Conservation (phyloP, 2,797 vertebrate genomes). For the Trachurus trachurus region DNA sequence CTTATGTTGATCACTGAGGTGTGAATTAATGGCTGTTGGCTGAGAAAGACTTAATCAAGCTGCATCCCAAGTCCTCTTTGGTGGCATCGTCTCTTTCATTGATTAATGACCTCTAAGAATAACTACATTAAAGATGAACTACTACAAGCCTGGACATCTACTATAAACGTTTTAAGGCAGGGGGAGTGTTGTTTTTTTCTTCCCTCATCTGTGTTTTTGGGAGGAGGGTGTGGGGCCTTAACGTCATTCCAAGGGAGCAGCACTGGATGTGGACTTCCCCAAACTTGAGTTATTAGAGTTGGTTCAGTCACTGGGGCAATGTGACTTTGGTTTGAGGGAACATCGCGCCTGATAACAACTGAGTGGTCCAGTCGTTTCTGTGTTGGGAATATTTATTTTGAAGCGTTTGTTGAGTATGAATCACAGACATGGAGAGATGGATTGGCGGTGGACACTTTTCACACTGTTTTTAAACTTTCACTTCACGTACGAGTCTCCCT, state of each 20-base stretch:
- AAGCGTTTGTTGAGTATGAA: slow-evolving; percentile 55
- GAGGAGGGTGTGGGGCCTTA: slow-evolving; percentile 73
- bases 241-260: slow-evolving; percentile 81
- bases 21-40: slow-evolving; percentile 61
- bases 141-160: slow-evolving; percentile 4
- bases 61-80: slow-evolving; percentile 16
- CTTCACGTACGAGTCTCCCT: slow-evolving; percentile 70
- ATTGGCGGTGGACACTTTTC: slow-evolving; percentile 71
- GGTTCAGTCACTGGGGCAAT: slow-evolving; percentile 61
- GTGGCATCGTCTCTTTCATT: slow-evolving; percentile 22
- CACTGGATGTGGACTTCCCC: slow-evolving; percentile 75
- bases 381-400: slow-evolving; percentile 44
- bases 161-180: slow-evolving; percentile 15
- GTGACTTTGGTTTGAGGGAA: slow-evolving; percentile 48
- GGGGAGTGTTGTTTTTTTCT: slow-evolving; percentile 1
- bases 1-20: slow-evolving; percentile 66
- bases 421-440: slow-evolving; percentile 48
- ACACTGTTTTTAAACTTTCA: slow-evolving; percentile 77
- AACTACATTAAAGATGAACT: slow-evolving; percentile 27
- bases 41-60: slow-evolving; percentile 56
- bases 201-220: slow-evolving; percentile 30
- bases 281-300: slow-evolving; percentile 71
- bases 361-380: background rate
- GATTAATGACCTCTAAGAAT: slow-evolving; percentile 39
- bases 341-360: slow-evolving; percentile 33